Conservation (phyloP, 2,113 vertebrate genomes). For the Pituophis catenifer region DNA sequence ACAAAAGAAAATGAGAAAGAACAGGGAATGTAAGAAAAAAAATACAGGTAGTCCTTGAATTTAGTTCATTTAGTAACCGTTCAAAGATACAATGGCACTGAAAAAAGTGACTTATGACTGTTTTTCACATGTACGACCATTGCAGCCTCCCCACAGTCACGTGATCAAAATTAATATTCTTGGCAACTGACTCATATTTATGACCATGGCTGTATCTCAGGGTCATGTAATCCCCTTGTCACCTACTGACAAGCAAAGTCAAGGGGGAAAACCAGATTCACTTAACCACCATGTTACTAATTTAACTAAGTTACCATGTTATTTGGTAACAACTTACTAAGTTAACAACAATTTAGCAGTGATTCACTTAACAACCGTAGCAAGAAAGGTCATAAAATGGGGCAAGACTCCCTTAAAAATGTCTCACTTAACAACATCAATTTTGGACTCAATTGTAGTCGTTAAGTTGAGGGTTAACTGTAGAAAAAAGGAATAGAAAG, state of each 20-base stretch:
- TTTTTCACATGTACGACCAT: neutral
- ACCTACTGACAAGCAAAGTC: neutral
- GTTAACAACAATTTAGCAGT: too few relatives aligned
- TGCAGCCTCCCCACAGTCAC: neutral
- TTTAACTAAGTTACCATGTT: too few relatives aligned
- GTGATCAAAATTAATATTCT: neutral
- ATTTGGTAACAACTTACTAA: too few relatives aligned
- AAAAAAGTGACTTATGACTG: neutral
- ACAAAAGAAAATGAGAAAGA: neutral
- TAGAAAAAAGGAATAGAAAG: neutral
- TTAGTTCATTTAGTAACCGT: neutral
- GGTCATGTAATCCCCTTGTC: neutral
- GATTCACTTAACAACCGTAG: neutral
- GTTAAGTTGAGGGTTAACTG: neutral
- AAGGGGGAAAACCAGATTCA: neutral
- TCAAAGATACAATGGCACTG: neutral
- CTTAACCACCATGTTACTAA: neutral
- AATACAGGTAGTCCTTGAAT: neutral
- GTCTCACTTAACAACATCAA: neutral
- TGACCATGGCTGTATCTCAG: neutral
- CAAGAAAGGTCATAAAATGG: neutral
- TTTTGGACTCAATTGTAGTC: neutral
- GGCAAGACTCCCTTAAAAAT: neutral
- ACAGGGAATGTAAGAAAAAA: neutral
- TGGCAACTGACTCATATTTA: neutral